phyloP scores from a whole-genome alignment of 2,113 vertebrate genomes.

The Bos javanicus region DNA sequence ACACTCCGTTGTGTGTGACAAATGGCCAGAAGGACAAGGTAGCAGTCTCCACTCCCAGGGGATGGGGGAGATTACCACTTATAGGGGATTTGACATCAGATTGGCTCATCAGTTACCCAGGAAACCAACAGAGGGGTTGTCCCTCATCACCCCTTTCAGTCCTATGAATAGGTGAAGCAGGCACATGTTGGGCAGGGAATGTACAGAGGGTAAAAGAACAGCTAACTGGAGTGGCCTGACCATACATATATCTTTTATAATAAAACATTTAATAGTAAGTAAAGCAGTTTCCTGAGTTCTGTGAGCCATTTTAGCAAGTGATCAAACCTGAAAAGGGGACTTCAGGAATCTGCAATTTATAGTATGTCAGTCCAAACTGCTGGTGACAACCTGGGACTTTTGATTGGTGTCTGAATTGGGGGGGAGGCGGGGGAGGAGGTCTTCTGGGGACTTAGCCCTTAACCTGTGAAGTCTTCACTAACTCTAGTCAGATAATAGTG shows the following conservation, averaged over 20 bases:
- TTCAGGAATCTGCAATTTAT: background rate
- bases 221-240: background rate
- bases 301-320: background rate
- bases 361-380: background rate
- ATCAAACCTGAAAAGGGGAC: background rate
- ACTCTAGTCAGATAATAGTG: background rate
- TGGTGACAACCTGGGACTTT: background rate
- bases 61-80: background rate
- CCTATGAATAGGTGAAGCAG: background rate
- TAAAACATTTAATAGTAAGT: background rate
- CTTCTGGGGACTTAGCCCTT: background rate
- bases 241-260: background rate
- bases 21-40: background rate
- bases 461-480: background rate
- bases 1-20: background rate
- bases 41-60: background rate
- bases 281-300: background rate
- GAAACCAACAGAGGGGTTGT: background rate
- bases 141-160: background rate
- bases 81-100: background rate
- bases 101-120: background rate
- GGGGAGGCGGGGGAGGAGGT: background rate
- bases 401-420: background rate
- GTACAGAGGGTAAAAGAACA: background rate
- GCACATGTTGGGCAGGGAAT: background rate